phyloP scores from a whole-genome alignment of 2,113 vertebrate genomes.

The Brachyhypopomus occidentalis region DNA sequence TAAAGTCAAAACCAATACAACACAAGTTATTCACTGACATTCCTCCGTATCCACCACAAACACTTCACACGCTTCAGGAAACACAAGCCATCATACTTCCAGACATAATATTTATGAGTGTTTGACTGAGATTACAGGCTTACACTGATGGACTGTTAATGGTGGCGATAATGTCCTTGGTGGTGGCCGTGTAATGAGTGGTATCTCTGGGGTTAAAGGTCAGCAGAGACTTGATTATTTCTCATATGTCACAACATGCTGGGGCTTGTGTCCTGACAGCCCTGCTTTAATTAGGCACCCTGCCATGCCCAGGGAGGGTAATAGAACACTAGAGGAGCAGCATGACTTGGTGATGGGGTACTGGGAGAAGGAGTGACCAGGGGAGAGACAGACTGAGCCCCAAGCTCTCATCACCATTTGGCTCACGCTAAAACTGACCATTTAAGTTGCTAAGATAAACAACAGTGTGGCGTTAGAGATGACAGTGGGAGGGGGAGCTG shows the following conservation, averaged over 20 bases:
- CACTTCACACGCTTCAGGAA: not conserved
- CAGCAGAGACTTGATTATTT: not conserved
- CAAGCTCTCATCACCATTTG: too few relatives aligned
- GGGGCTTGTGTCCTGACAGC: not conserved
- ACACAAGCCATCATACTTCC: not conserved
- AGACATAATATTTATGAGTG: slow-evolving; percentile 32
- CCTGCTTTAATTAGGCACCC: slow-evolving; percentile 19
- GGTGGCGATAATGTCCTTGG: slow-evolving; percentile 14
- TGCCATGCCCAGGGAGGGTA: not conserved
- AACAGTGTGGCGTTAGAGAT: not conserved
- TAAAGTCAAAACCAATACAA: not conserved
- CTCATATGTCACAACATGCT: slow-evolving; percentile 11
- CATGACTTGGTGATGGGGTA: not conserved
- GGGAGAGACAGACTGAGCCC: too few relatives aligned
- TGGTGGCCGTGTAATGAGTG: not conserved
- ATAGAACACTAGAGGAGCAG: not conserved
- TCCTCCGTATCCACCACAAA: not conserved
- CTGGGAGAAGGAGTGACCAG: too few relatives aligned
- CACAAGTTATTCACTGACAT: slow-evolving; percentile 1
- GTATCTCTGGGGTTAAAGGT: slow-evolving; percentile 1
- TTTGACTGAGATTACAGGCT: slow-evolving; percentile 17
- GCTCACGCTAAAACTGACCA: too few relatives aligned
- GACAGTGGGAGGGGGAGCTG: not conserved
- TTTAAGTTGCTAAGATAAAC: too few relatives aligned
- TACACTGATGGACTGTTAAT: slow-evolving; percentile 31